Conservation (phyloP, 2,888 invertebrate genomes). For the Ormyrus pomaceus region DNA sequence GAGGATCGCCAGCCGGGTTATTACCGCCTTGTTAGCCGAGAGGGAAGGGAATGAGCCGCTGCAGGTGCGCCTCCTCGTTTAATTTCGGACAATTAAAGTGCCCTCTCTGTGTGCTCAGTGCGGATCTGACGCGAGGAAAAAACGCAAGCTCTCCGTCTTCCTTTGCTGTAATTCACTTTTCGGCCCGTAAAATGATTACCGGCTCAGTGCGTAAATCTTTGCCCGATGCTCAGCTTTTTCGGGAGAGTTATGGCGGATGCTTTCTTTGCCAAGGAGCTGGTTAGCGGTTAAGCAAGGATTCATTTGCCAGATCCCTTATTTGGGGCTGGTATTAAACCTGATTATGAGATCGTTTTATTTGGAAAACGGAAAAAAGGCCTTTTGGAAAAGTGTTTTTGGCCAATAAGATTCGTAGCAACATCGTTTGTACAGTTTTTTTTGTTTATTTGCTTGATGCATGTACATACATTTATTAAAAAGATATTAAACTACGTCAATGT, state of each 20-base stretch:
- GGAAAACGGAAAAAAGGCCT: too few relatives aligned
- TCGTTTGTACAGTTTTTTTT: too few relatives aligned
- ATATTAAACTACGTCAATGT: too few relatives aligned
- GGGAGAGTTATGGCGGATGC: background rate
- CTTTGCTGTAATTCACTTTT: background rate
- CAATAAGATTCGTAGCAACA: too few relatives aligned
- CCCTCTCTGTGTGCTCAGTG: constrained; percentile 20
- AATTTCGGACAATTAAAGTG: constrained; percentile 75
- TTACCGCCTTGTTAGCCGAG: constrained; percentile 72
- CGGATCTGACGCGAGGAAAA: background rate
- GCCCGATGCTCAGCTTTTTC: background rate
- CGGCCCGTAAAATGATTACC: constrained; percentile 17
- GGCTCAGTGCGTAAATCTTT: constrained; percentile 22
- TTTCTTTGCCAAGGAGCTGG: too few relatives aligned
- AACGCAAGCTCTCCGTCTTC: background rate
- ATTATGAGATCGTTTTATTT: too few relatives aligned
- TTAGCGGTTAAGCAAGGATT: too few relatives aligned
- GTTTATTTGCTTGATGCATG: too few relatives aligned
- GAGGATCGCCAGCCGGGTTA: constrained; percentile 65
- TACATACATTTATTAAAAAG: too few relatives aligned
- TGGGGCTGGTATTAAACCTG: too few relatives aligned
- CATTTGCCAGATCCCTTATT: too few relatives aligned
- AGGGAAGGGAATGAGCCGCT: constrained; percentile 52
- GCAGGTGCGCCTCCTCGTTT: constrained; percentile 65
- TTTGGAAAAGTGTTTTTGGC: too few relatives aligned